Evolutionary conservation across 2,113 vertebrate species (phyloP).

Genomic region (Neolamprologus hecqui): DNA sequence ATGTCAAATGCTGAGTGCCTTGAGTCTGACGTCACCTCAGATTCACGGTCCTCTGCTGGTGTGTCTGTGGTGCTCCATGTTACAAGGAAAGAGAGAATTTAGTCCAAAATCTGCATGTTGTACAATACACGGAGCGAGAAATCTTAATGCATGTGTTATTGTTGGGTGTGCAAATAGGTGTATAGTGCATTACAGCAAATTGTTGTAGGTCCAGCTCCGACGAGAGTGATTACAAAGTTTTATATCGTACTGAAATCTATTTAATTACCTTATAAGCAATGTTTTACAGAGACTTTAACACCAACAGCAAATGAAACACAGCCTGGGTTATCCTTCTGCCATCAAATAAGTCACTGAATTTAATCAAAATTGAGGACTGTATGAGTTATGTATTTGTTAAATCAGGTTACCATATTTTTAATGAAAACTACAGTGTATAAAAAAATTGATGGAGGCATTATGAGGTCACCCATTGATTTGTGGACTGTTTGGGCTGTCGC

Average conservation of each 20-base stretch:
- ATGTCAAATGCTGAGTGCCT: not conserved
- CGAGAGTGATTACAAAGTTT: not conserved
- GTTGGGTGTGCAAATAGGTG: not conserved
- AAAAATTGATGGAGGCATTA: not conserved
- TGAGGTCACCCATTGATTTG: not conserved
- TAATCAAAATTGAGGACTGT: not conserved
- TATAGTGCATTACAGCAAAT: not conserved
- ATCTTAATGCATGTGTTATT: not conserved
- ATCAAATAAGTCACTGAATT: not conserved
- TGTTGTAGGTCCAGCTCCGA: not conserved
- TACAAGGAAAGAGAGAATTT: not conserved
- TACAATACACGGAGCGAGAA: not conserved
- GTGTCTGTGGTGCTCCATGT: not conserved
- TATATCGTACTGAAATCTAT: not conserved
- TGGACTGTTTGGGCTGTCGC: not conserved
- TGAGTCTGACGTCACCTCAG: not conserved
- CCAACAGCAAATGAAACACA: not conserved
- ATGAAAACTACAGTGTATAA: not conserved
- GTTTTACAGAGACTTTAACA: not conserved
- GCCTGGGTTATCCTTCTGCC: not conserved
- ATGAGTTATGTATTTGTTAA: not conserved
- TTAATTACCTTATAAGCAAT: not conserved
- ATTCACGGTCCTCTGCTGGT: not conserved
- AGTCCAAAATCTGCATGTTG: not conserved
- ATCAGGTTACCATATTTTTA: not conserved